Evolutionary conservation across 2,888 invertebrate species (phyloP), one percentile per base, ranked within the genome.

Genomic region (Emmelina monodactyla): DNA sequence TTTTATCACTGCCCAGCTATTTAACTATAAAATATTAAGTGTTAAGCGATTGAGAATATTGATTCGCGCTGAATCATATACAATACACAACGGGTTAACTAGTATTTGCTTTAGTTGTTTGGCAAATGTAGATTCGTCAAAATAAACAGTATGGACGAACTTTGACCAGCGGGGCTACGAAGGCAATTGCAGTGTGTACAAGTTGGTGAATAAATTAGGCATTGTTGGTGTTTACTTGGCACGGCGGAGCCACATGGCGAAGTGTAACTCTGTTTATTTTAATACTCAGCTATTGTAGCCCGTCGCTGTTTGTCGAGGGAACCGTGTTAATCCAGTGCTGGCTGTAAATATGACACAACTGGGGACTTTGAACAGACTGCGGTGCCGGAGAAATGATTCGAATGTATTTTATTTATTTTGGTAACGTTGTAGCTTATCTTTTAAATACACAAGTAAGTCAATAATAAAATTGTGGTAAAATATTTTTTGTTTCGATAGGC

Each of bases 271-370:
- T 78, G 78, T 79, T 79, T 78, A 75, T 73, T 79, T 75, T 72
- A 79, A 79, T 79, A 75, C 76, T 76, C 72, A 73, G 52, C 66
- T 65, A 68, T 69, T 72, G 76, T 73, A 66, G 70, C 58, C 62
- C 54, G 63, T 57, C 55, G 39, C 54, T 73, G 64, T 76, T 75
- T 73, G 61, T 53, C 31, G 54, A 69, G 68, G 60, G 66, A 62
- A 61, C 64, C 59, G 58, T 65, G 61, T 62, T 64, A 57, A 61
- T 63, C 64, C 64, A 67, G 37, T 32, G 25, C 25, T 3, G 25
- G n/a, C 3, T 10, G 25, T 25, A 25, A 25, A 25, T 25, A 25
- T 10, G n/a, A 3, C n/a, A 25, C 25, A 25, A 25, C 11, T 25
- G 25, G 9, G 25, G 11, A 25, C 3, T 25, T 25, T n/a, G n/a